Evolutionary conservation across 1,140 invertebrate genomes (phyloP).

Genomic region (Dinoponera quadriceps): DNA sequence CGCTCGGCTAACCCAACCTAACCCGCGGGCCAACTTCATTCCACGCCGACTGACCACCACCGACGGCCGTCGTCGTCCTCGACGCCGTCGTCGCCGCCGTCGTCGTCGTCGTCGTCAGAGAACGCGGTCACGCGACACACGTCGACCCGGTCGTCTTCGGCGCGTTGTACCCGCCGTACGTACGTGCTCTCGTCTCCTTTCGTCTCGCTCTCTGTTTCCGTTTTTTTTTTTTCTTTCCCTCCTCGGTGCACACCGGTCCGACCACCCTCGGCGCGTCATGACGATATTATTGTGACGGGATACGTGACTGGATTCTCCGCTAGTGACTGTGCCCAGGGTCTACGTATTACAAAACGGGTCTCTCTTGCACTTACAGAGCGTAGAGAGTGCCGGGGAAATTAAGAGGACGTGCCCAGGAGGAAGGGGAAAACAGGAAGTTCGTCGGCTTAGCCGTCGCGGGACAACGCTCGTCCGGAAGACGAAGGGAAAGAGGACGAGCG

Average conservation of each 20-base stretch:
- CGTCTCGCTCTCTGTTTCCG: slow-evolving; percentile 23
- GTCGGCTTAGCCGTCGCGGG: neutral
- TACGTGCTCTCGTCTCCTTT: slow-evolving; percentile 34
- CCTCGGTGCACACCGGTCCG: neutral
- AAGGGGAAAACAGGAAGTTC: neutral
- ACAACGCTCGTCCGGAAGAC: neutral
- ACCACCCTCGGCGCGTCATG: slow-evolving; percentile 22
- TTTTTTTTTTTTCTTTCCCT: slow-evolving; percentile 2
- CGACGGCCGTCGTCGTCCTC: slow-evolving; percentile 82
- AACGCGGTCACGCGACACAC: slow-evolving; percentile 64
- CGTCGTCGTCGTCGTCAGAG: slow-evolving; percentile 55
- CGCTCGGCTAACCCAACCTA: slow-evolving; percentile 82
- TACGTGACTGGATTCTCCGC: slow-evolving; percentile 35
- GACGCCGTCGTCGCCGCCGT: slow-evolving; percentile 76
- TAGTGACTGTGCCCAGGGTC: slow-evolving; percentile 32
- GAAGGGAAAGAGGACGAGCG: slow-evolving; percentile 3
- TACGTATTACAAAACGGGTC: neutral
- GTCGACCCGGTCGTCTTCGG: slow-evolving; percentile 51
- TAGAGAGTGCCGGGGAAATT: slow-evolving; percentile 13
- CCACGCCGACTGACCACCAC: slow-evolving; percentile 86
- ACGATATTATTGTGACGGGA: slow-evolving; percentile 43
- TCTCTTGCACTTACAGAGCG: too few species aligned
- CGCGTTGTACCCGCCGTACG: neutral
- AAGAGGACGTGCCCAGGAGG: slow-evolving; percentile 23
- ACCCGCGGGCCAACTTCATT: slow-evolving; percentile 84